Evolutionary conservation across 2,888 invertebrate species (phyloP), one percentile per base, ranked within the genome.

Genomic region (Torymus auratus): DNA sequence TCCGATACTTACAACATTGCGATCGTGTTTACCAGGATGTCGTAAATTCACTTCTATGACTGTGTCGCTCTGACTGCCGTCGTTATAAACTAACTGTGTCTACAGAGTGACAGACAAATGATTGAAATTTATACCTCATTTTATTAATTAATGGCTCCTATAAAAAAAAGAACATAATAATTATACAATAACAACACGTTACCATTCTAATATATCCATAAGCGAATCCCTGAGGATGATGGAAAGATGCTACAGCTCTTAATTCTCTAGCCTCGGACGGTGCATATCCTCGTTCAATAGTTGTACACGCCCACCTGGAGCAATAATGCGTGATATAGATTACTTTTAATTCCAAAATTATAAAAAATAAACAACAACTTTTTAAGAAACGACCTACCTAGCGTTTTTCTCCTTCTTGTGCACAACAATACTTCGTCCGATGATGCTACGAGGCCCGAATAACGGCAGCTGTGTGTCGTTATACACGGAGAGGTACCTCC

Each of bases 161-260:
- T n/a, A n/a, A n/a, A n/a, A n/a, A 28, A 28, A 3, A 7, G 1
- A 28, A 28, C 28, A 28, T 28, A 28, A 28, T n/a, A n/a, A 28
- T 28, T 28, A 28, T 28, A 28, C 7, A 28, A 28, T 28, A 2
- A 28, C 28, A 28, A 28, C 28, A 28, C 87, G 91, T 89, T 91
- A 95, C 95, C 95, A 98, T 94, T 90, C 96, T 93, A 73, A 98
- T 92, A 89, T 96, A 97, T 3, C 98, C 98, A 90, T 93, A 94
- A 0, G 97, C 96, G 91, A 94, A 96, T 0, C 97, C 96, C 15
- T 93, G 92, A 0, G 97, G 96, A 92, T 97, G 96, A 91, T 98
- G 97, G 91, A 98, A 98, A 0, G 96, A 97, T 1, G 97, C 98
- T 81, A 97, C 96, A 2, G 95, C 98, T 78, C 96, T 93, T 67